Conservation (phyloP, 2,888 invertebrate genomes). For the Rhopalosiphum nymphaeae region DNA sequence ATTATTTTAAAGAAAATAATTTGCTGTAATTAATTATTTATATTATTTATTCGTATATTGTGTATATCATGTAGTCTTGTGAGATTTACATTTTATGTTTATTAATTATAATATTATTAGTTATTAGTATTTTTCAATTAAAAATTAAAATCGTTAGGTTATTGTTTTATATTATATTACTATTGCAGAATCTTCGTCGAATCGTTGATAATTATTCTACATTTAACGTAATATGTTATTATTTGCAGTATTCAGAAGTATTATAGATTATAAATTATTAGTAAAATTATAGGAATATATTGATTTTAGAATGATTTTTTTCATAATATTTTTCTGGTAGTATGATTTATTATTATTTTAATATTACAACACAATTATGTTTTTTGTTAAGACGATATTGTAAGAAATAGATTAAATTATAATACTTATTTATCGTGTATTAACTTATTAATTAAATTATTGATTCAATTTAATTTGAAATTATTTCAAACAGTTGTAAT, state of each 20-base stretch:
- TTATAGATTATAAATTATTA: not conserved
- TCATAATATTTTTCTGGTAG: not conserved
- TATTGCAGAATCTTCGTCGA: not conserved
- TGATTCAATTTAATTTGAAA: not conserved
- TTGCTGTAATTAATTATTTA: not conserved
- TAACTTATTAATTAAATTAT: not conserved
- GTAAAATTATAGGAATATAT: not conserved
- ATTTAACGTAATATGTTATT: not conserved
- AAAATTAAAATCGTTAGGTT: too few species aligned
- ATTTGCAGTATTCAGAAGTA: not conserved
- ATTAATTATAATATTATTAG: not conserved
- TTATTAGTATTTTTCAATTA: not conserved
- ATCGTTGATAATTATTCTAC: not conserved
- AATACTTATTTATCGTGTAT: not conserved
- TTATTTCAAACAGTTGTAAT: not conserved
- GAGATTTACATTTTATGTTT: not conserved
- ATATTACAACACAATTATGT: not conserved
- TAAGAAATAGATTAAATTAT: not conserved
- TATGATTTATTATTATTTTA: not conserved
- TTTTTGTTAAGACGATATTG: not conserved
- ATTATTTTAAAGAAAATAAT: not conserved
- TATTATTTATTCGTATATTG: not conserved
- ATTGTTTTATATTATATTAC: not conserved
- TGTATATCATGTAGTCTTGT: not conserved
- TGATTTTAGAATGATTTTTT: not conserved